These are phyloP conservation scores for Euura saliciscinereae DNA, from an alignment of 1,140 invertebrate species.

Conservation along the genomic window DNA sequence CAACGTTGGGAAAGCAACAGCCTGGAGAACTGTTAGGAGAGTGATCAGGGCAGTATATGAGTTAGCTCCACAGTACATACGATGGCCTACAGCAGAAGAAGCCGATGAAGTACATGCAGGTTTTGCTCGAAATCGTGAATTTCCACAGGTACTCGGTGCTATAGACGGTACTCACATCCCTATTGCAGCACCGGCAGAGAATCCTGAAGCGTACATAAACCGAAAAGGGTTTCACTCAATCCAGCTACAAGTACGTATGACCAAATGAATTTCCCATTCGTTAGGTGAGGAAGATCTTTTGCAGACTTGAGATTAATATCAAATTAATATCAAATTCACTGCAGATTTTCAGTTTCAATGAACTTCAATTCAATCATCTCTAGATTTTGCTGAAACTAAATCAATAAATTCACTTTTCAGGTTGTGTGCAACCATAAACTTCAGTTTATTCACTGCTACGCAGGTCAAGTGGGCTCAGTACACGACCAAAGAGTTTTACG, in stretches of 20 bases:
- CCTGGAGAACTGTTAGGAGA: conserved; percentile 19
- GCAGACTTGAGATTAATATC: too few relatives aligned
- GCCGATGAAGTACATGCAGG: conserved; percentile 20
- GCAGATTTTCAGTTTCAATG: neutral
- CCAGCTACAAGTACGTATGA: conserved; percentile 13
- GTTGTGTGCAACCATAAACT: conserved; percentile 11
- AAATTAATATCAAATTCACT: neutral
- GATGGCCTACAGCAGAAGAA: conserved; percentile 25
- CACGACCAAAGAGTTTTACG: conserved; percentile 25
- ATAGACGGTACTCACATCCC: conserved; percentile 32
- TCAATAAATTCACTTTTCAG: too few relatives aligned
- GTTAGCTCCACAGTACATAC: conserved; percentile 24
- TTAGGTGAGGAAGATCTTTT: too few relatives aligned
- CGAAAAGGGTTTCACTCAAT: conserved; percentile 20
- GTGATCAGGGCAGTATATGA: conserved; percentile 24
- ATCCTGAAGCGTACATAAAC: conserved; percentile 23
- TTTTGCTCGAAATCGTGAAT: conserved; percentile 28
- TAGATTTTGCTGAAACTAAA: too few relatives aligned
- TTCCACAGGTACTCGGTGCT: conserved; percentile 29
- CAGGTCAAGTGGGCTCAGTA: conserved; percentile 21
- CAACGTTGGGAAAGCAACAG: conserved; percentile 29
- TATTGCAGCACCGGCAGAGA: conserved; percentile 29
- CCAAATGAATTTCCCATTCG: too few relatives aligned
- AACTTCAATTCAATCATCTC: neutral
- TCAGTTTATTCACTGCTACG: conserved; percentile 18